Evolutionary conservation across 2,113 vertebrate species (phyloP).

Genomic region (Menidia beryllina): DNA sequence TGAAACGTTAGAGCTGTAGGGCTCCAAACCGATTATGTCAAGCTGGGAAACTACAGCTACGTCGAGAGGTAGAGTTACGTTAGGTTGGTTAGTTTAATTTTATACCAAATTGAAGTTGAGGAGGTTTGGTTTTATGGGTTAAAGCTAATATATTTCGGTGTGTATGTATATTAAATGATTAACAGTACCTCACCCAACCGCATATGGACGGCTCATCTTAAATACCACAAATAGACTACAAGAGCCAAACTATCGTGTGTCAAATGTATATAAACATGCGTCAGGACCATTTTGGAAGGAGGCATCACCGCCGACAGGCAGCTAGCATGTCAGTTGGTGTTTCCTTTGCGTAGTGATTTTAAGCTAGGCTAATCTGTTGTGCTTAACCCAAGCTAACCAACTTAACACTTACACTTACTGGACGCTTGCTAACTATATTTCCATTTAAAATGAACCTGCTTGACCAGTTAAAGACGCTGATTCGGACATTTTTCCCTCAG

Average conservation of each 20-base stretch:
- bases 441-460: too few relatives aligned
- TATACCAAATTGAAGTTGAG: background rate
- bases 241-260: background rate
- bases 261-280: background rate
- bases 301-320: background rate
- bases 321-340: conserved; percentile 6
- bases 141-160: background rate
- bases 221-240: background rate
- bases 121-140: conserved; percentile 2
- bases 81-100: background rate
- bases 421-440: too few relatives aligned
- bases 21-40: conserved; percentile 45
- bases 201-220: background rate
- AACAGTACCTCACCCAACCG: too few relatives aligned
- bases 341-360: background rate
- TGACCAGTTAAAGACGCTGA: background rate
- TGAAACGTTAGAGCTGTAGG: too few relatives aligned
- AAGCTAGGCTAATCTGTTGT: background rate
- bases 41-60: background rate
- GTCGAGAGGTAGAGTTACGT: too few relatives aligned
- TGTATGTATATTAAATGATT: background rate
- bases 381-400: conserved; percentile 5
- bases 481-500: too few relatives aligned
- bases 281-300: conserved; percentile 5
- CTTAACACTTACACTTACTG: too few relatives aligned